Evolutionary conservation across 2,797 vertebrate species (phyloP), one percentile per base, ranked within the genome.

Genomic region (Darevskia mixta): DNA sequence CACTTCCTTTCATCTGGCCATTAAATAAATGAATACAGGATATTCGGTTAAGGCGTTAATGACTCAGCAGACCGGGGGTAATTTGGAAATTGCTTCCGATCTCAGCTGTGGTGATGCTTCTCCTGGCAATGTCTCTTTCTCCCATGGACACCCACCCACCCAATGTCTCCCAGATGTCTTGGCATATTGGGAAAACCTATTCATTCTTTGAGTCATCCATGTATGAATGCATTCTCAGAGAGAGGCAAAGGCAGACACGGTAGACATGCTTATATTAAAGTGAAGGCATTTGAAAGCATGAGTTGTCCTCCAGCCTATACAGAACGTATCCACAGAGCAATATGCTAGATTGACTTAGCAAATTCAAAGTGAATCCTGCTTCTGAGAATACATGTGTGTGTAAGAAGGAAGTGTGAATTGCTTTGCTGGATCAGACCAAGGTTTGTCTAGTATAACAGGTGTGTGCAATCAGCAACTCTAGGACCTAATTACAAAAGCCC

Each of bases 31-130:
- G 78, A 89, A 87, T 55, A 18, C 58, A 79, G 83, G 89, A 83
- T 91, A 94, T 92, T 77, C 87, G 43, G 89, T 93, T 91, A 90
- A 71, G 82, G 79, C 38, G 55, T 75, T 90, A 94, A 91, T 64
- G 88, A 84, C 82, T 82, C 18, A 82, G 49, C 32, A 55, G 80
- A 76, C 66, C 87, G 80, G 79, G 90, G 82, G 80, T 71, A 84
- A 88, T 89, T 86, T 91, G 76, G 55, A 86, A 91, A n/a, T 88
- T 0, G 88, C 83, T 91, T 94, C 45, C 85, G 41, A 88, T 90
- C 83, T 84, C 38, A 90, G 79, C 55, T 84, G 23, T 79, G 0
- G 0, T 64, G 80, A 87, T 85, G 61, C 69, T 23, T 79, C 32
- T 87, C 1, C 1, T 0, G 27, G 35, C 64, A 1, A 11, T 23